phyloP scores from a whole-genome alignment of 37 sponge, comb jelly and placozoan species.

The Dysidea cf. avara region DNA sequence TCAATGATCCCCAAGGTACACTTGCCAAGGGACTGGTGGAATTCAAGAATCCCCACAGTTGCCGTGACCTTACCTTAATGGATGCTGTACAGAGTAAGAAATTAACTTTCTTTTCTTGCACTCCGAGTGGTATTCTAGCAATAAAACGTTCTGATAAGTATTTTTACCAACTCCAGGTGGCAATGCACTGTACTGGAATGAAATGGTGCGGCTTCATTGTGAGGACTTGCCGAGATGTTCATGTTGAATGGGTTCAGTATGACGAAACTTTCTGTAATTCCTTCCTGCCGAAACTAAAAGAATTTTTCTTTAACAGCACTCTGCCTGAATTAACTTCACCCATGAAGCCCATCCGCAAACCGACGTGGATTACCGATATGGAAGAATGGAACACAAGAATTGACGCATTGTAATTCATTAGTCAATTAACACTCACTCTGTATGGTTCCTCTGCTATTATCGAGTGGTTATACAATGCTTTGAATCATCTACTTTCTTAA shows the following conservation, averaged over 20 bases:
- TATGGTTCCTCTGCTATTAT: no score
- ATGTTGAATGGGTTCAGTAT: slow-evolving; percentile 9
- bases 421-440: no score
- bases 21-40: no score
- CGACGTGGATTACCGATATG: no score
- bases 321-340: slow-evolving; percentile 20
- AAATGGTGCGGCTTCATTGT: slow-evolving; percentile 26
- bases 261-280: slow-evolving; percentile 7
- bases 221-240: not conserved
- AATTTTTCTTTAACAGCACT: slow-evolving; percentile 10
- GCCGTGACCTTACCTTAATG: not conserved
- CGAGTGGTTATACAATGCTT: no score
- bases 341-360: no score
- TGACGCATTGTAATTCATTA: no score
- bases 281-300: not conserved
- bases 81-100: not conserved
- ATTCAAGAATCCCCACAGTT: no score
- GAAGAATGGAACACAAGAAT: no score
- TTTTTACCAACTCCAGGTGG: slow-evolving; percentile 13
- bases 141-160: slow-evolving; percentile 9
- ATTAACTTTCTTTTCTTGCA: not conserved
- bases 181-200: slow-evolving; percentile 17
- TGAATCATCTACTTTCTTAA: no score
- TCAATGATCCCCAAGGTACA: no score
- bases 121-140: not conserved